These are phyloP conservation scores for Procavia capensis DNA, from an alignment of 2,113 vertebrate species.

Conservation along the genomic window DNA sequence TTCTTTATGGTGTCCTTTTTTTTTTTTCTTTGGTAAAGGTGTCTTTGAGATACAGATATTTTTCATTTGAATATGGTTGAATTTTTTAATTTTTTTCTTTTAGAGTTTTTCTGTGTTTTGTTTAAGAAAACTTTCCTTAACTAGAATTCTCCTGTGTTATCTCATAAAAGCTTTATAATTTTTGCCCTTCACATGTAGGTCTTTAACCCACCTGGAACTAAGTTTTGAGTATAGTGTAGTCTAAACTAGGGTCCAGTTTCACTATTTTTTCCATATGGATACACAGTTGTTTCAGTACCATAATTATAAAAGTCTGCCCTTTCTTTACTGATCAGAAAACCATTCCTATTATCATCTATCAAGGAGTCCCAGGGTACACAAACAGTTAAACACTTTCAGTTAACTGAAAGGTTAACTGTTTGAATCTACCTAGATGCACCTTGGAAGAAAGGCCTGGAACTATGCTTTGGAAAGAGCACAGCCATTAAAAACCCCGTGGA, in stretches of 20 bases:
- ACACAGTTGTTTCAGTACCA: not conserved
- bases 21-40: not conserved
- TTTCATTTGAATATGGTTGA: constrained; percentile 1
- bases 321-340: not conserved
- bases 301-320: constrained; percentile 20
- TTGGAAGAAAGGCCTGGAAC: not conserved
- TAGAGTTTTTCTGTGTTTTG: constrained; percentile 21
- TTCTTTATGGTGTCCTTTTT: not conserved
- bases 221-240: constrained; percentile 15
- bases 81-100: constrained; percentile 31
- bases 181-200: not conserved
- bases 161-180: not conserved
- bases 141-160: not conserved
- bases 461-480: not conserved
- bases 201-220: constrained; percentile 69
- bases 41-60: not conserved
- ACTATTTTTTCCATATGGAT: constrained; percentile 23
- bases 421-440: not conserved
- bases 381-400: not conserved
- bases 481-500: not conserved
- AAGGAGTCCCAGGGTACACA: not conserved
- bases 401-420: not conserved
- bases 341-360: not conserved
- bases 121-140: constrained; percentile 18
- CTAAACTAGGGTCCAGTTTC: not conserved